Base-by-base conservation (phyloP, 2,797 vertebrate species). In the Setipinna tenuifilis region DNA sequence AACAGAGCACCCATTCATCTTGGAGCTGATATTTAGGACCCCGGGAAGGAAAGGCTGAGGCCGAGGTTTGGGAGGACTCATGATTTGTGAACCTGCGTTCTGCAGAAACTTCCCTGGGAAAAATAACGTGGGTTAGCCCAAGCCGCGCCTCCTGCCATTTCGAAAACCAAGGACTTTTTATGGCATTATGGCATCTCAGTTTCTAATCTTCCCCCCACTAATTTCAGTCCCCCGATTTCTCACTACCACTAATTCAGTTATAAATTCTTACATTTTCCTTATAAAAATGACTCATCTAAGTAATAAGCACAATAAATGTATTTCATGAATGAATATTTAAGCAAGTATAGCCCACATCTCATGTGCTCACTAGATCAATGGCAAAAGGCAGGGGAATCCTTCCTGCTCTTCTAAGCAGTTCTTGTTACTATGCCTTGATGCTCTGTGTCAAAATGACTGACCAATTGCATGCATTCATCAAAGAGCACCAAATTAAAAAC, bases 21-120 rank as follows among this genome's bases (percentile, higher is more conserved):
- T 78, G 71, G 31, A 41, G 71, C 17, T 78, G 71, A 78, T 78
- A 41, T 78, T 78, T 78, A 78, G 71, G 71, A 78, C 71, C 71
- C 35, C 21, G 35, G 71, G 71, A 78, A 44, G 35, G 19, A 11
- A 41, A 75, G 71, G 31, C 71, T 41, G 71, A 75, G 31, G 71
- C 71, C 16, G 35, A 17, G 71, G 35, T 78, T 44, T 35, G 68
- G 35, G 31, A 35, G 17, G 35, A 78, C 71, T 41, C 35, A 35
- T 78, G 71, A 78, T 78, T 78, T 78, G 71, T 78, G 35, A 78
- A 78, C 71, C 71, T 78, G 31, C 17, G 5, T 19, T 78, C 35
- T 19, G 35, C 35, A 41, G 71, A 35, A 35, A 78, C 71, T 25
- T 78, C 35, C 31, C 41, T 44, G 31, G 35, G 35, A 44, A 78